These are phyloP conservation scores for Wasmannia auropunctata DNA, from an alignment of 1,140 invertebrate species.

Conservation along the genomic window DNA sequence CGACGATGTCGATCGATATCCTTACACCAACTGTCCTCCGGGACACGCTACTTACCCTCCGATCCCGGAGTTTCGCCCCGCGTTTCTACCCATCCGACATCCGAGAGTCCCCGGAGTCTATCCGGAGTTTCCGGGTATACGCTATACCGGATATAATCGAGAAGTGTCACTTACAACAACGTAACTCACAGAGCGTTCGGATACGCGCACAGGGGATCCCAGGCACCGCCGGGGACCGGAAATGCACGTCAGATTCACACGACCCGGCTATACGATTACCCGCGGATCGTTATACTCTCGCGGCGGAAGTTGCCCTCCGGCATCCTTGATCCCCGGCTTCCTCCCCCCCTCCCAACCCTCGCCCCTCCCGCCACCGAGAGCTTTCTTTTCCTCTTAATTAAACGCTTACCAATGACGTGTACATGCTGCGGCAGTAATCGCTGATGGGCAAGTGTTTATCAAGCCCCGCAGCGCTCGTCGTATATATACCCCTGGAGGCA, in stretches of 20 bases:
- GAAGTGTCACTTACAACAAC: constrained; percentile 54
- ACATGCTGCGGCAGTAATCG: constrained; percentile 82
- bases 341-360: too few species aligned
- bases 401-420: constrained; percentile 79
- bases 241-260: constrained; percentile 41
- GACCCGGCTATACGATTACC: neutral
- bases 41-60: constrained; percentile 54
- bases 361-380: too few species aligned
- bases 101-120: neutral
- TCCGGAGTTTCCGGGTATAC: neutral
- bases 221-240: neutral
- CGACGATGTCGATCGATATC: constrained; percentile 52
- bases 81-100: constrained; percentile 16
- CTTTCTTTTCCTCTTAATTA: constrained; percentile 58
- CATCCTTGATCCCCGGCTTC: neutral
- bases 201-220: constrained; percentile 38
- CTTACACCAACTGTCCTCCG: constrained; percentile 35
- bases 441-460: constrained; percentile 82
- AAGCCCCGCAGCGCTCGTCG: constrained; percentile 75
- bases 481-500: constrained; percentile 81
- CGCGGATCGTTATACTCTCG: neutral
- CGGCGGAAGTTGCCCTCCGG: neutral
- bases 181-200: constrained; percentile 36
- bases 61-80: neutral
- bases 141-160: constrained; percentile 45